Percentiles rank a stretch among this genome's conserved stretches.
Conservation (phyloP, 1,140 invertebrate genomes). For the Ooceraea biroi region DNA sequence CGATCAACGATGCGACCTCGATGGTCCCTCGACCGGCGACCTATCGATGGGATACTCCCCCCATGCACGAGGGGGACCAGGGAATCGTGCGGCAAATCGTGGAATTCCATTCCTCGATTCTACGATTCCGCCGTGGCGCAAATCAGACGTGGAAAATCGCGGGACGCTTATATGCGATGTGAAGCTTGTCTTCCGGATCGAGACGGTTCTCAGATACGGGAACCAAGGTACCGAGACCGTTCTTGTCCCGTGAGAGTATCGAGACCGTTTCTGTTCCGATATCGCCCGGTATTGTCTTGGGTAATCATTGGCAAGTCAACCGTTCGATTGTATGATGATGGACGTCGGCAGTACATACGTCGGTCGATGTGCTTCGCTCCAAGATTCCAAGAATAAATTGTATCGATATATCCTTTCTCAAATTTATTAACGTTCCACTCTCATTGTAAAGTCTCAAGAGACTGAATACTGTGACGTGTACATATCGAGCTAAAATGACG, state of each 20-base stretch:
- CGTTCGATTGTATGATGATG: conserved; percentile 22
- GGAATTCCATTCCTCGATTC: conserved; percentile 63
- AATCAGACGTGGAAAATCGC: conserved; percentile 61
- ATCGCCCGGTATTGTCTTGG: conserved; percentile 3
- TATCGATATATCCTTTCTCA: conserved; percentile 21
- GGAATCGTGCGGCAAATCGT: conserved; percentile 58
- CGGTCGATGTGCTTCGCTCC: not conserved
- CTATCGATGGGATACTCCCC: conserved; percentile 56
- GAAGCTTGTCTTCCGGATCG: conserved; percentile 47
- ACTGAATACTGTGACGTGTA: not conserved
- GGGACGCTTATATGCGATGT: conserved; percentile 45
- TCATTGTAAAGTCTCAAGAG: not conserved
- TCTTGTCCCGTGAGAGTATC: conserved; percentile 30
- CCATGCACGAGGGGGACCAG: conserved; percentile 35
- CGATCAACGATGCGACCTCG: conserved; percentile 34
- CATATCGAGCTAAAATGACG: not conserved
- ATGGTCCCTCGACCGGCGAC: conserved; percentile 55
- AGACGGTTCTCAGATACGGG: conserved; percentile 47
- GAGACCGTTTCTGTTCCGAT: not conserved
- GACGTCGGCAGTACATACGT: conserved; percentile 10
- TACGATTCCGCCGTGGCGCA: conserved; percentile 45
- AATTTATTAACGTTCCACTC: not conserved
- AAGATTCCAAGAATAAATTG: not conserved
- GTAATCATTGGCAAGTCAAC: conserved; percentile 26
- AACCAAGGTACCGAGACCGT: not conserved